Conservation (phyloP, 2,888 invertebrate genomes). For the Gandaritis pyraliata region DNA sequence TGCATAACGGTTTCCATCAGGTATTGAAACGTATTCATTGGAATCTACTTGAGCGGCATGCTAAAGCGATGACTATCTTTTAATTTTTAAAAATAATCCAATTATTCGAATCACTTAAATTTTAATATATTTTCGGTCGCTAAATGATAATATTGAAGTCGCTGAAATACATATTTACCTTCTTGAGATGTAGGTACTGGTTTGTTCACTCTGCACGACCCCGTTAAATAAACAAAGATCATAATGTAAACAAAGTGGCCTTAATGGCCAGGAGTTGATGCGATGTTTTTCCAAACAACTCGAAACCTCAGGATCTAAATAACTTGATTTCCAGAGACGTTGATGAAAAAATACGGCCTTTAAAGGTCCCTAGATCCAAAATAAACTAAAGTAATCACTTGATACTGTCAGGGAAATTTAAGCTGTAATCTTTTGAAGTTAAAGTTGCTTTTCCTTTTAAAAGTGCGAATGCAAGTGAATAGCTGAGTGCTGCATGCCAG, state of each 20-base stretch:
- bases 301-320: slow-evolving; percentile 56
- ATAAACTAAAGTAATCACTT: slow-evolving; percentile 48
- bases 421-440: slow-evolving; percentile 45
- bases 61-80: slow-evolving; percentile 46
- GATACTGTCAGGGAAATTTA: slow-evolving; percentile 44
- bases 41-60: slow-evolving; percentile 56
- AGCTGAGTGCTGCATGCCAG: slow-evolving; percentile 52
- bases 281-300: slow-evolving; percentile 48
- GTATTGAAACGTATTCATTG: slow-evolving; percentile 59
- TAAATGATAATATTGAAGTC: not conserved
- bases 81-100: slow-evolving; percentile 19
- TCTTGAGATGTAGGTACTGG: slow-evolving; percentile 12
- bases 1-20: slow-evolving; percentile 66
- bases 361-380: slow-evolving; percentile 69
- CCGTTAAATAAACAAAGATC: slow-evolving; percentile 42
- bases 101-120: not conserved
- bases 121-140: not conserved
- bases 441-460: slow-evolving; percentile 39
- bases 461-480: slow-evolving; percentile 43
- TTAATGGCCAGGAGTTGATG: slow-evolving; percentile 57
- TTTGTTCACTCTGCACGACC: slow-evolving; percentile 31
- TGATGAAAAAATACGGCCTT: slow-evolving; percentile 62
- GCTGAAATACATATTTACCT: not conserved
- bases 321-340: slow-evolving; percentile 63
- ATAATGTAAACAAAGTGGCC: slow-evolving; percentile 53